Evolutionary conservation across 2,797 vertebrate genomes (phyloP).

Genomic region (Denticeps clupeoides): DNA sequence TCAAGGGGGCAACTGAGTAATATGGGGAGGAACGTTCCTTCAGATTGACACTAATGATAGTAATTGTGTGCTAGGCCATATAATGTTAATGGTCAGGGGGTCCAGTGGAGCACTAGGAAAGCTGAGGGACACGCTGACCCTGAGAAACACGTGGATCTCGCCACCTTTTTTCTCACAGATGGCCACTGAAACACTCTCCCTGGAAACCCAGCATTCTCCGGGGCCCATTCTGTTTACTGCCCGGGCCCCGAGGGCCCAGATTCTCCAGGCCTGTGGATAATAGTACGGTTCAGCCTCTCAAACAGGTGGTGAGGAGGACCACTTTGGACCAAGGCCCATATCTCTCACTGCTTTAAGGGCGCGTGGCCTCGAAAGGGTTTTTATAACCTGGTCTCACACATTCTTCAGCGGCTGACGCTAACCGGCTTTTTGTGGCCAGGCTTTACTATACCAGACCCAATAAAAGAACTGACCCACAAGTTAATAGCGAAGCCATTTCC

Average conservation of each 20-base stretch:
- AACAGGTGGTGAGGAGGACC: slow-evolving; percentile 61
- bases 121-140: slow-evolving; percentile 21
- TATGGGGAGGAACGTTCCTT: slow-evolving; percentile 22
- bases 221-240: slow-evolving; percentile 47
- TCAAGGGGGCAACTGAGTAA: slow-evolving; percentile 25
- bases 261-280: slow-evolving; percentile 59
- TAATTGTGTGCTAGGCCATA: slow-evolving; percentile 39
- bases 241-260: slow-evolving; percentile 55
- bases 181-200: slow-evolving; percentile 12
- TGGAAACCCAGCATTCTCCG: slow-evolving; percentile 30
- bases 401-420: slow-evolving; percentile 33
- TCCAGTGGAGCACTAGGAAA: slow-evolving; percentile 13
- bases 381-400: slow-evolving; percentile 22
- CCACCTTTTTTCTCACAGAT: slow-evolving; percentile 41
- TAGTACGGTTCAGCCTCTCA: slow-evolving; percentile 49
- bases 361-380: no score
- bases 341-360: not conserved
- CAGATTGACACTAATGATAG: slow-evolving; percentile 48
- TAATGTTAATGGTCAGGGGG: slow-evolving; percentile 42
- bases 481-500: slow-evolving; percentile 37
- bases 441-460: slow-evolving; percentile 37
- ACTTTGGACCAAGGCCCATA: not conserved
- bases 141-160: slow-evolving; percentile 41
- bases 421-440: slow-evolving; percentile 17
- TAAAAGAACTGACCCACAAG: slow-evolving; percentile 56